phyloP scores from a whole-genome alignment of 2,113 vertebrate genomes.

The Hyperopisus bebe region DNA sequence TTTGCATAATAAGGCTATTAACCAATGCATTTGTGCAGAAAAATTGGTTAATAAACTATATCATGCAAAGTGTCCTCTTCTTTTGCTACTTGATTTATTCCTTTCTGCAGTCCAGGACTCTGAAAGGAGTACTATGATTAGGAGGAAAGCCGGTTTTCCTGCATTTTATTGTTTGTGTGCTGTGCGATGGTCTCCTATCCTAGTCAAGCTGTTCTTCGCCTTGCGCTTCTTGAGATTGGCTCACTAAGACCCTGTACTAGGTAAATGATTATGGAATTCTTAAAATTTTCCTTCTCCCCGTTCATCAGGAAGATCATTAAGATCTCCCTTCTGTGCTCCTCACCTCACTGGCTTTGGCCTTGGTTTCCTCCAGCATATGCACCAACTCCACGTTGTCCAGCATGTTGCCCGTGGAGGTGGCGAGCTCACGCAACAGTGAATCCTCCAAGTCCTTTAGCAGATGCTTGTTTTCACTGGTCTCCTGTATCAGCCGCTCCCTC shows the following conservation, averaged over 20 bases:
- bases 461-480: conserved; percentile 88
- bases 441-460: conserved; percentile 86
- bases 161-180: background rate
- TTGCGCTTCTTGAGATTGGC: background rate
- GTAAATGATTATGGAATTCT: background rate
- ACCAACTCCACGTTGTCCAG: conserved; percentile 88
- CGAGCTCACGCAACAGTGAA: conserved; percentile 80
- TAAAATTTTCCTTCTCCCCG: background rate
- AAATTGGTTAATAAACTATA: background rate
- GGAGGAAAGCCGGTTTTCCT: background rate
- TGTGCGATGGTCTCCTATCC: background rate
- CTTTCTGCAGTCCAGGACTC: background rate
- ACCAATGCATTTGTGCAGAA: background rate
- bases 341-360: conserved; percentile 85
- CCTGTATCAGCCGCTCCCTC: conserved; percentile 79
- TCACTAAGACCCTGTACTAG: background rate
- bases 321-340: conserved; percentile 18
- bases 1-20: background rate
- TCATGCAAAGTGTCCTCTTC: background rate
- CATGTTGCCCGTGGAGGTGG: conserved; percentile 91
- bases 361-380: conserved; percentile 83
- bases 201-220: background rate
- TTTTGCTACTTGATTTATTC: background rate
- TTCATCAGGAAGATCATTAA: background rate
- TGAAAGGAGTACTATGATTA: background rate